Evolutionary conservation across 2,888 invertebrate species (phyloP), one percentile per base, ranked within the genome.

Genomic region (Leptinotarsa haldemani): DNA sequence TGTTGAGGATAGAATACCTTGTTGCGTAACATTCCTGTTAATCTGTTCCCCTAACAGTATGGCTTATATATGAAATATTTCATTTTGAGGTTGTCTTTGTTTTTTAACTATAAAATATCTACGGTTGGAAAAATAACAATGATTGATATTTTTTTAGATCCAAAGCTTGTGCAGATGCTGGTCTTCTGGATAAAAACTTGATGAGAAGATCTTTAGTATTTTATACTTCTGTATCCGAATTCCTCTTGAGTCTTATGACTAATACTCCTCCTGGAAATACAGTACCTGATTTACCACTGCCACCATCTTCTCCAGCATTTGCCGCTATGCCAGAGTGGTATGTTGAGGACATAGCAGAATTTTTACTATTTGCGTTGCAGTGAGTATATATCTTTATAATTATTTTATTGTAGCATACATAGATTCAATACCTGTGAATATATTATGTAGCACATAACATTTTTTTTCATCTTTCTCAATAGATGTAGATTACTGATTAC

Each of bases 311-410:
- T 18, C 90, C 91, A 80, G 90, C 93, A 81, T 98, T 98, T 90
- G 92, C 94, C 70, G 96, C 97, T 82, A 90, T 97, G 85, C 99
- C 99, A 56, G 98, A 99, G 89, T 98, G 97, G 95, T 96, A 97
- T 87, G 93, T 99, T 81, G 99, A 99, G 88, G 98, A 99, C 86
- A 94, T 98, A 82, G 97, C 98, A 15, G 98, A 99, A 88, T 97
- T 98, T 88, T 91, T 98, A 83, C 91, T 97, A 48, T 97, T 98
- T 86, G 93, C 95, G 4, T 91, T 98, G 84, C 97, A 97, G 96
- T 96, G 89, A 94, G 95, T 93, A 69, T 40, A 48, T 66, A 61
- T 66, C 9, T 66, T 48, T 56, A 22, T 13, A 4, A 22, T 56
- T 22, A 9, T 22, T 22, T 13, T 56, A 22, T 12, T 22, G 13